Evolutionary conservation across 2,888 invertebrate species (phyloP).

Genomic region (Auanema sp.): DNA sequence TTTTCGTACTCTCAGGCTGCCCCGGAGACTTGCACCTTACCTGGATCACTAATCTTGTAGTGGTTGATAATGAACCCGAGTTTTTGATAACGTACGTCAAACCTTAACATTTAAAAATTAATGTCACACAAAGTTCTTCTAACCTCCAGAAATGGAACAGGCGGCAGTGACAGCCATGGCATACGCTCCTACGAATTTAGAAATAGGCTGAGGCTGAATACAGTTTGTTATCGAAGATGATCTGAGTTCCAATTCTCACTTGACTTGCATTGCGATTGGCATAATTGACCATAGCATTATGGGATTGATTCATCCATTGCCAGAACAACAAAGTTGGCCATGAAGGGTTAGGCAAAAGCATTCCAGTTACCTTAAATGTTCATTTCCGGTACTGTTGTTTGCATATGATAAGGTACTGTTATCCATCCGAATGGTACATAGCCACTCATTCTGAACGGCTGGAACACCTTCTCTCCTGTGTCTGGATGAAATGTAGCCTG

Average conservation of each 20-base stretch:
- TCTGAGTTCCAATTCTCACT: constrained; percentile 51
- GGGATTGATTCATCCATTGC: constrained; percentile 70
- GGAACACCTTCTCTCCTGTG: constrained; percentile 67
- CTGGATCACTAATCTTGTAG: constrained; percentile 66
- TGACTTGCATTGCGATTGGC: constrained; percentile 69
- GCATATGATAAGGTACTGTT: constrained; percentile 58
- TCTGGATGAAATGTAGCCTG: constrained; percentile 64
- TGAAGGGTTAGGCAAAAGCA: constrained; percentile 67
- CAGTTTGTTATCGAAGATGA: neutral
- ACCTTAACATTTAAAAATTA: constrained; percentile 22
- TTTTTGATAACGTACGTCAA: constrained; percentile 46
- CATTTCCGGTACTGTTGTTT: too few relatives aligned
- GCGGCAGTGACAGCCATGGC: constrained; percentile 68
- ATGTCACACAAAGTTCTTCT: neutral
- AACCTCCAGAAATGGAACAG: constrained; percentile 34
- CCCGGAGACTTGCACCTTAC: too few relatives aligned
- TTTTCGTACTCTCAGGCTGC: too few relatives aligned
- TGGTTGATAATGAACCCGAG: constrained; percentile 45
- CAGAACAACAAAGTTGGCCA: constrained; percentile 67
- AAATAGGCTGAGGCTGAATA: constrained; percentile 61
- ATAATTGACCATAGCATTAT: constrained; percentile 69
- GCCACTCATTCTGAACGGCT: constrained; percentile 69
- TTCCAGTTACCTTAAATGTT: constrained; percentile 65
- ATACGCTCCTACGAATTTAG: constrained; percentile 67
- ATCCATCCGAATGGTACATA: constrained; percentile 69